Evolutionary conservation across 2,797 vertebrate genomes (phyloP).

Genomic region (Linurgus olivaceus): DNA sequence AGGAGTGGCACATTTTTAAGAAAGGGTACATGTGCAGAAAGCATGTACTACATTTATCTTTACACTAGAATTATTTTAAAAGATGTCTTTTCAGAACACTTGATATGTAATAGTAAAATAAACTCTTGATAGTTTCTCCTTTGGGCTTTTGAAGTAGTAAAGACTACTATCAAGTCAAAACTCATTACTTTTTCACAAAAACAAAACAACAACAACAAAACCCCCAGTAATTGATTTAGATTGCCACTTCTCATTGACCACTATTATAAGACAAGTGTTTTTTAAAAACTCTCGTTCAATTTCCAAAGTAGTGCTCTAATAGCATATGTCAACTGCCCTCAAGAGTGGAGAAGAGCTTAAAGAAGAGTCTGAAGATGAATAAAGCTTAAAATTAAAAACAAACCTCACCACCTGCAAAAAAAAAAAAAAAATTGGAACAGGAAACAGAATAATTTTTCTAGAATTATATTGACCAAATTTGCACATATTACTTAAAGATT

Average conservation of each 20-base stretch:
- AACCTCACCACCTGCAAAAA: accelerated
- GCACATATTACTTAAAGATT: neutral
- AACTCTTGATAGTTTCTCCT: neutral
- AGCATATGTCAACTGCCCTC: neutral
- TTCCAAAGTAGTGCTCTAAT: neutral
- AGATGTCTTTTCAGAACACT: neutral
- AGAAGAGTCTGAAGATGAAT: neutral
- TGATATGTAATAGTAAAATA: neutral
- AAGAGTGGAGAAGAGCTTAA: neutral
- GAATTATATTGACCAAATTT: neutral
- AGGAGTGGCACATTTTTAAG: neutral
- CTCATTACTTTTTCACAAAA: neutral
- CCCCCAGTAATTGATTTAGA: neutral
- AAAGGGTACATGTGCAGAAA: neutral
- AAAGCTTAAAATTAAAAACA: neutral
- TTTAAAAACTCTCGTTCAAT: neutral
- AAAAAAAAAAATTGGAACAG: neutral
- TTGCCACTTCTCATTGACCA: neutral
- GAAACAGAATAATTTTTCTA: neutral
- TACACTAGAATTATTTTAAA: neutral
- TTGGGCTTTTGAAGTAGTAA: neutral
- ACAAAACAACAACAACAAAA: neutral
- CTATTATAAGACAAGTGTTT: neutral
- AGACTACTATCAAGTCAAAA: constrained; percentile 22
- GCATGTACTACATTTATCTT: neutral